A percentile compares a stretch with the other conserved stretches of the same genome.
Conservation (phyloP, 2,888 invertebrate species). For the Meta bourneti region DNA sequence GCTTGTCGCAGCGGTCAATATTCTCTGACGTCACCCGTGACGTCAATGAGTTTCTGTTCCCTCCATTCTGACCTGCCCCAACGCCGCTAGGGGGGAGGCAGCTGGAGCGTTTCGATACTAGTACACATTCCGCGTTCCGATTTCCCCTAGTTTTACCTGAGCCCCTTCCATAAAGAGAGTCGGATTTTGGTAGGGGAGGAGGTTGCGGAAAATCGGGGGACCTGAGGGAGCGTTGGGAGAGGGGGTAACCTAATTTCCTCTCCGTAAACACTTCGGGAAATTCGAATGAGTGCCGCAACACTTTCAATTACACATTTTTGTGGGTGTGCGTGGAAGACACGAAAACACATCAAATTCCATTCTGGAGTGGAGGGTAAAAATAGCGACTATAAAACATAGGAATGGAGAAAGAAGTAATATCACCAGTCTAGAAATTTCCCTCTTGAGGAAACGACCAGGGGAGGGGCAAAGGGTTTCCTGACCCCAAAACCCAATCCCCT, state of each 20-base stretch:
- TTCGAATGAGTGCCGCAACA: background rate
- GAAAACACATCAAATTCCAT: no score
- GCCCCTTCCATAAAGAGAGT: slow-evolving; percentile 21
- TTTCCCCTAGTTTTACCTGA: slow-evolving; percentile 30
- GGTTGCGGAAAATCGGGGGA: background rate
- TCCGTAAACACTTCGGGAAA: slow-evolving; percentile 12
- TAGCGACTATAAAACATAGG: no score
- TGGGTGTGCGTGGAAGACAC: background rate
- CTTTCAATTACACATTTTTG: slow-evolving; percentile 18
- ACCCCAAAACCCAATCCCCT: no score
- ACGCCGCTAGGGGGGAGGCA: slow-evolving; percentile 30
- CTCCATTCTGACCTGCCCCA: slow-evolving; percentile 40
- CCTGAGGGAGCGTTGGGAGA: background rate
- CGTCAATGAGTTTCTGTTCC: slow-evolving; percentile 65
- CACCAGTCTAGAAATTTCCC: no score
- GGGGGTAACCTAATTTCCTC: slow-evolving; percentile 23
- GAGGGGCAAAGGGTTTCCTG: no score
- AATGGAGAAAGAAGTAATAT: no score
- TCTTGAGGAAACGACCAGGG: no score
- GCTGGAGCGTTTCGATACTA: slow-evolving; percentile 64
- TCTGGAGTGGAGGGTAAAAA: no score
- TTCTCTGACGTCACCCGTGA: slow-evolving; percentile 69
- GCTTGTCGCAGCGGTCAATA: slow-evolving; percentile 68
- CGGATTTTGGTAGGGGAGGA: background rate
- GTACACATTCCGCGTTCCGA: slow-evolving; percentile 43